Evolutionary conservation across 2,888 invertebrate species (phyloP).

Genomic region (Ochropleura plecta): DNA sequence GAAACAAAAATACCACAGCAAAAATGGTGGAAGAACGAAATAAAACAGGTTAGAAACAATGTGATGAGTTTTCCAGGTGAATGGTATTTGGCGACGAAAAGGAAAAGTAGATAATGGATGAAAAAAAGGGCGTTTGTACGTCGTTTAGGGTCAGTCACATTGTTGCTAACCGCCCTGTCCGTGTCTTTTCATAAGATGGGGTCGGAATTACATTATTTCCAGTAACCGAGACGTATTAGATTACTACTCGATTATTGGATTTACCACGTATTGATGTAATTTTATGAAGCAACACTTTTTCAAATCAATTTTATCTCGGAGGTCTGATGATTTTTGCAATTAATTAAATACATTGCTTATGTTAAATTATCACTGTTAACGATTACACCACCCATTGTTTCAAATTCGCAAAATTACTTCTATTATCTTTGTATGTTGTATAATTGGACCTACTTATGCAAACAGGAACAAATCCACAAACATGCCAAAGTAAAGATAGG

Average conservation of each 20-base stretch:
- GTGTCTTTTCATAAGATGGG: slow-evolving; percentile 3
- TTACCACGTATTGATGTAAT: neutral
- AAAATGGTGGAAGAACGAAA: slow-evolving; percentile 42
- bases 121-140: slow-evolving; percentile 30
- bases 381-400: neutral
- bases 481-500: no score
- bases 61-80: slow-evolving; percentile 61
- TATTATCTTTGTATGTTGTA: no score
- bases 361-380: neutral
- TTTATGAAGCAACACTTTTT: neutral
- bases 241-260: slow-evolving; percentile 9
- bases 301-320: neutral
- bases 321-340: neutral
- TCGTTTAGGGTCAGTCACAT: slow-evolving; percentile 23
- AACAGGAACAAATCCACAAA: no score
- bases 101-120: slow-evolving; percentile 57
- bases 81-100: slow-evolving; percentile 49
- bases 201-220: slow-evolving; percentile 9
- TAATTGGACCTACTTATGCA: no score
- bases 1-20: slow-evolving; percentile 55
- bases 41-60: slow-evolving; percentile 60
- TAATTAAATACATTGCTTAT: neutral
- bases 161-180: slow-evolving; percentile 24
- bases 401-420: neutral
- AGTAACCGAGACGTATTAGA: slow-evolving; percentile 8